phyloP scores from a whole-genome alignment of 2,113 vertebrate species.

The Eurypyga helias region DNA sequence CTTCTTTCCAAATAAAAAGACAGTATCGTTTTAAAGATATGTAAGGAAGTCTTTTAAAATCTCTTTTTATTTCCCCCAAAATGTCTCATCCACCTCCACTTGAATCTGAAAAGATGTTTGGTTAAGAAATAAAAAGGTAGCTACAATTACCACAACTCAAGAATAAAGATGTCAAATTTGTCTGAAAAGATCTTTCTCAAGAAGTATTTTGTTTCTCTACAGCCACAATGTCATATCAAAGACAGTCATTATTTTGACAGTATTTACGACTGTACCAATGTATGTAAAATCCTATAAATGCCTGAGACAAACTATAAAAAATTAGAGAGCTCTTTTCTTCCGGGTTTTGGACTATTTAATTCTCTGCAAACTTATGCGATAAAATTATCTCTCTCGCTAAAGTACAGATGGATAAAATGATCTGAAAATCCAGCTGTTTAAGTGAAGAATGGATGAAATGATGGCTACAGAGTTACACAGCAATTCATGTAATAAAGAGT shows the following conservation, averaged over 20 bases:
- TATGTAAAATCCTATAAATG: neutral
- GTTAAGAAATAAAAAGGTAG: neutral
- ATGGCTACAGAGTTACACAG: neutral
- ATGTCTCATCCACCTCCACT: neutral
- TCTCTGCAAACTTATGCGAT: neutral
- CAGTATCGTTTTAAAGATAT: neutral
- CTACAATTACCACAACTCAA: neutral
- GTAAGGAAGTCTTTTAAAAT: neutral
- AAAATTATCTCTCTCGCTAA: neutral
- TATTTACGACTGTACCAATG: neutral
- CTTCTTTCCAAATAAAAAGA: neutral
- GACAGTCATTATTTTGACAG: neutral
- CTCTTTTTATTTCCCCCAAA: rapidly evolving
- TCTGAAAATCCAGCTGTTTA: neutral
- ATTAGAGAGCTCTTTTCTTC: neutral
- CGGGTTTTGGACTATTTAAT: neutral
- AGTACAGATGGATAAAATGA: neutral
- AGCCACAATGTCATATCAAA: neutral
- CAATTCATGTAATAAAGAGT: neutral
- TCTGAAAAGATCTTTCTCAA: neutral
- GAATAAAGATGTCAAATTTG: neutral
- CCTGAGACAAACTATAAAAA: constrained; percentile 1
- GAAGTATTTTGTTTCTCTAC: neutral
- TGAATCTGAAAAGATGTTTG: neutral
- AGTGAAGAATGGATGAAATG: neutral